Evolutionary conservation across 1,140 invertebrate genomes (phyloP), one percentile per base, ranked within the genome.

Genomic region (Macrocentrus cingulum): DNA sequence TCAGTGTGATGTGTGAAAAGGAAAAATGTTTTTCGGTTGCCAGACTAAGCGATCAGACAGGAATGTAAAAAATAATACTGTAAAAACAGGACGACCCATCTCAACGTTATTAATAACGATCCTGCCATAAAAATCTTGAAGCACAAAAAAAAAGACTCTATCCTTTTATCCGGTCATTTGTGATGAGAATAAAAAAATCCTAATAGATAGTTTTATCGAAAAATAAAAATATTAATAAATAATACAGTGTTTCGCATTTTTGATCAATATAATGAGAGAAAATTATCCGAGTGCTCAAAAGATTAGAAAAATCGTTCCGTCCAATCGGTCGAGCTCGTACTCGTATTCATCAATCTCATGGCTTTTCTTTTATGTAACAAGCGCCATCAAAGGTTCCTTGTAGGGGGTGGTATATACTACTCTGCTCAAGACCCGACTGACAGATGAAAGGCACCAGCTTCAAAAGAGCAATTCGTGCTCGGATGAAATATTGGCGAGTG

Each of bases 371-470:
- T 20, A 15, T 45, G 6, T 45, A 2, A 45, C 42, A 45, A 15
- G 44, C 6, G 39, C 32, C 7, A 15, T 42, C 3, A 13, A 42
- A 13, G 9, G 48, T 34, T 25, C 13, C 20, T 3, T 25, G 11
- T 2, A 16, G 32, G 25, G 34, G 16, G 50, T 32, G 16, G 13
- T 9, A 39, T 13, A 52, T 19, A 18, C 34, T 36, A 16, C 16
- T 29, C 16, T 49, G 39, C 34, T 42, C 32, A 39, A 54, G 44
- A 46, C 19, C 18, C 36, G 52, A 23, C 52, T 54, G 37, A 42
- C 52, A 41, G 52, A 54, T 54, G 52, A 54, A 54, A 52, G 32
- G 52, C 52, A 54, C 44, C 29, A 54, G 52, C 39, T 15, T 23
- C 37, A 22, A 54, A 54, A 25, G 39, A 42, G 44, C 23, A 22